These are phyloP conservation scores for Limnothrissa miodon DNA, from an alignment of 2,113 vertebrate genomes.

Conservation along the genomic window DNA sequence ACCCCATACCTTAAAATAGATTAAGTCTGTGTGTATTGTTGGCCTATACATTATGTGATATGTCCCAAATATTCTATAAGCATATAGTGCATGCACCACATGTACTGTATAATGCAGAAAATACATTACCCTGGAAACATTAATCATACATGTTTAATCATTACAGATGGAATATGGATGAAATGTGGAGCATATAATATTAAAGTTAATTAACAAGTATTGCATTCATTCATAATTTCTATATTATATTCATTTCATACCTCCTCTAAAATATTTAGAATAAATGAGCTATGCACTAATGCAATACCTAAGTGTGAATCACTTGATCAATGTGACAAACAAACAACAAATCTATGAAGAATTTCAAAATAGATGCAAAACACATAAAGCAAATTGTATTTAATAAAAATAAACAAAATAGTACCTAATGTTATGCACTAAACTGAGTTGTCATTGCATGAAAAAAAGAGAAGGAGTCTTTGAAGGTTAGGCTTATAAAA, in stretches of 20 bases:
- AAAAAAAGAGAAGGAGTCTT: neutral
- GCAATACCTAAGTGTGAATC: neutral
- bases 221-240: neutral
- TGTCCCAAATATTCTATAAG: neutral
- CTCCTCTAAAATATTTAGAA: neutral
- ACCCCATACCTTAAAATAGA: neutral
- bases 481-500: neutral
- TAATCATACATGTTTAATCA: neutral
- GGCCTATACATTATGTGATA: constrained; percentile 6
- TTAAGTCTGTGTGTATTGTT: neutral
- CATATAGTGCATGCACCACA: neutral
- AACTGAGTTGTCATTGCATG: neutral
- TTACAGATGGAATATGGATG: constrained; percentile 4
- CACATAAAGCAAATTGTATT: neutral
- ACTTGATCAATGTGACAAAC: no score
- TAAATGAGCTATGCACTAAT: neutral
- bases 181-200: neutral
- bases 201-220: neutral
- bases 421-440: neutral
- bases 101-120: neutral
- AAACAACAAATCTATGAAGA: neutral
- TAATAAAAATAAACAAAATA: neutral
- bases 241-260: neutral
- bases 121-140: neutral
- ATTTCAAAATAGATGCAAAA: neutral